Percentiles rank a stretch among this genome's conserved stretches.
Conservation (phyloP, 2,797 vertebrate species). For the Prunella strophiata region DNA sequence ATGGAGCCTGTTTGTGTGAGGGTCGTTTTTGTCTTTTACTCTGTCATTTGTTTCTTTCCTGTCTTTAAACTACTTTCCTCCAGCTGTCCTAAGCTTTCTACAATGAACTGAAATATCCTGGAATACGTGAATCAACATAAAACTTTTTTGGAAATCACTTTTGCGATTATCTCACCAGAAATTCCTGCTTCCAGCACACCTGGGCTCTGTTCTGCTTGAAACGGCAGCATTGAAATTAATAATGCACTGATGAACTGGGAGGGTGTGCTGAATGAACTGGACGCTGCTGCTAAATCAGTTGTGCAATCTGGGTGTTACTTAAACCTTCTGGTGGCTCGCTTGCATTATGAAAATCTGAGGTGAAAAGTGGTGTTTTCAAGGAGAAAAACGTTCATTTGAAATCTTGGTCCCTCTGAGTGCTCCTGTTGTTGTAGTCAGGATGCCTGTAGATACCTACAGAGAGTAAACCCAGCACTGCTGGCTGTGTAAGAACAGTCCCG, state of each 20-base stretch:
- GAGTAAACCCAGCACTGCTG: not conserved
- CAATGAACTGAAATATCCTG: constrained; percentile 47
- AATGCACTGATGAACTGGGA: not conserved
- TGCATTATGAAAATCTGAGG: not conserved
- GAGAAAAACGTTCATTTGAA: not conserved
- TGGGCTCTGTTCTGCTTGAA: not conserved
- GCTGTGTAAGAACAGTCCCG: not conserved
- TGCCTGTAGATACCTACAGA: not conserved
- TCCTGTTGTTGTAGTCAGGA: accelerated
- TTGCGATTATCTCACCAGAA: not conserved
- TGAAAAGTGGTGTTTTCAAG: not conserved
- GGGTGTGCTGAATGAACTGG: not conserved
- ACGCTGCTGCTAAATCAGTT: not conserved
- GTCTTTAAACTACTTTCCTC: constrained; percentile 59
- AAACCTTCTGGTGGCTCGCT: not conserved
- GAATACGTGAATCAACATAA: not conserved
- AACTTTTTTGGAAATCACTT: not conserved
- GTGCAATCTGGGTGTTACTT: not conserved
- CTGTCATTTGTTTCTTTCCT: constrained; percentile 45
- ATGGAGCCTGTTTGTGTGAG: not conserved
- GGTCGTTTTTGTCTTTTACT: not conserved
- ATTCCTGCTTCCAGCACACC: not conserved
- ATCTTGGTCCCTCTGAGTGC: not conserved
- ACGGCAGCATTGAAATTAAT: not conserved
- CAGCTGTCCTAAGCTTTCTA: constrained; percentile 36